Evolutionary conservation across 2,113 vertebrate genomes (phyloP).

Genomic region (Notothenia coriiceps): DNA sequence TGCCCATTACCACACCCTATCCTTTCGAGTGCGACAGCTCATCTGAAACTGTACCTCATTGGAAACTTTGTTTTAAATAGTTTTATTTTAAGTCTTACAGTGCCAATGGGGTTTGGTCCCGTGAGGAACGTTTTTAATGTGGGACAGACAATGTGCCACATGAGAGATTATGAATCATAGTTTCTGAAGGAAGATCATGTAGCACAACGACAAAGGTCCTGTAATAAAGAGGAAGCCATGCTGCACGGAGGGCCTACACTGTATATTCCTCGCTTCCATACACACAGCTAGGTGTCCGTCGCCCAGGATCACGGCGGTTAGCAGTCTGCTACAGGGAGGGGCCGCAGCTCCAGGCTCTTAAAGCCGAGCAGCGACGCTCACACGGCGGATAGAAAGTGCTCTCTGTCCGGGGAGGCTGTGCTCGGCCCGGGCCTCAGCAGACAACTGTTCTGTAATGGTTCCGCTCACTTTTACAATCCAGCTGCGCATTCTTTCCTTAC

Average conservation of each 20-base stretch:
- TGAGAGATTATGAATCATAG: not conserved
- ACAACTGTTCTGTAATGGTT: too few species aligned
- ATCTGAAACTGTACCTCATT: not conserved
- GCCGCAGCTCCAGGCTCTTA: constrained; percentile 5
- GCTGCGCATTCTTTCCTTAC: too few species aligned
- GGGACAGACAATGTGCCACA: not conserved
- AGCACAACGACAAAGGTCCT: not conserved
- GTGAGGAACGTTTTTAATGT: not conserved
- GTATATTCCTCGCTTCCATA: too few species aligned
- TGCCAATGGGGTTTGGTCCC: not conserved
- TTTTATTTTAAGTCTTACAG: not conserved
- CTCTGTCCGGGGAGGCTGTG: too few species aligned
- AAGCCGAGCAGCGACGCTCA: constrained; percentile 23
- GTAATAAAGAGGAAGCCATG: constrained; percentile 1
- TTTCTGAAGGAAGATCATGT: not conserved
- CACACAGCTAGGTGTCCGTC: too few species aligned
- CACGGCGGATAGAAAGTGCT: too few species aligned
- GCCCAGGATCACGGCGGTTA: too few species aligned
- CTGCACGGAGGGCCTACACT: not conserved
- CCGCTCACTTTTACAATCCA: too few species aligned
- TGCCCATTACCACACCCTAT: constrained; percentile 19
- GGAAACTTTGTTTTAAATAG: too few species aligned
- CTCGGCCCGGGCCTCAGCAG: too few species aligned
- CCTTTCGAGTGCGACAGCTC: not conserved
- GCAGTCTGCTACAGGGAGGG: constrained; percentile 25